Base-by-base conservation (phyloP, 2,113 vertebrate species). In the Nothocercus julius region DNA sequence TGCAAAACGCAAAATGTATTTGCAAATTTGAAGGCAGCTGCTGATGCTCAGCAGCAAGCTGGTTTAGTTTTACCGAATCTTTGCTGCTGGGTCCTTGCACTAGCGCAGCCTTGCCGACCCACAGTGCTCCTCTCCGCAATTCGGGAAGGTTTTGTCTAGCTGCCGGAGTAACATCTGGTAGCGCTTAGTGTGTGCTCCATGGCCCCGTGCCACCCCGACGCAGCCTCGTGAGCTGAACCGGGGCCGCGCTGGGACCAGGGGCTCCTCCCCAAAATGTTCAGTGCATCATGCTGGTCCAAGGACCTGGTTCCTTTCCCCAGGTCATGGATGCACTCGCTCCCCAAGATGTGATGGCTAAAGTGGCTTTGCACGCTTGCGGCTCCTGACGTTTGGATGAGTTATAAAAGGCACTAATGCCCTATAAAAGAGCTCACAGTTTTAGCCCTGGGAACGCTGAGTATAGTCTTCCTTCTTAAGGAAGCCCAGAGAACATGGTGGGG, bases 121-220 rank as follows among this genome's bases (percentile, higher is more conserved):
- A 80, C 86, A 94, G 85, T 34, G 1, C 86, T 92, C 30, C 87
- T 87, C 93, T 96, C 85, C 2, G 0, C 59, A 21, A 94, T 89
- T 89, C 88, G 59, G 95, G 90, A 93, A 44, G 93, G 82, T 90
- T 96, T 95, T 95, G 85, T 90, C 93, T 93, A 87, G 80, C 89
- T 96, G 93, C 90, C 88, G 96, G 92, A 84, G 90, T 95, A 92
- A 97, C 95, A 96, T 97, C 94, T 97, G 96, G 95, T 96, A 96
- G 90, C 87, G 90, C 94, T 97, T 97, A 97, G 93, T 74, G 86
- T 72, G 90, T 77, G 90, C 92, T 97, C 93, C 90, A 95, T 97
- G 94, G 95, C 93, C 93, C 96, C 90, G 74, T 94, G 95, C 95
- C 95, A 97, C 94, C 94, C 95, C 94, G 76, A 93, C 90, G 92